These are phyloP conservation scores for Ophion ellenae DNA, from an alignment of 2,888 invertebrate species.

Conservation along the genomic window DNA sequence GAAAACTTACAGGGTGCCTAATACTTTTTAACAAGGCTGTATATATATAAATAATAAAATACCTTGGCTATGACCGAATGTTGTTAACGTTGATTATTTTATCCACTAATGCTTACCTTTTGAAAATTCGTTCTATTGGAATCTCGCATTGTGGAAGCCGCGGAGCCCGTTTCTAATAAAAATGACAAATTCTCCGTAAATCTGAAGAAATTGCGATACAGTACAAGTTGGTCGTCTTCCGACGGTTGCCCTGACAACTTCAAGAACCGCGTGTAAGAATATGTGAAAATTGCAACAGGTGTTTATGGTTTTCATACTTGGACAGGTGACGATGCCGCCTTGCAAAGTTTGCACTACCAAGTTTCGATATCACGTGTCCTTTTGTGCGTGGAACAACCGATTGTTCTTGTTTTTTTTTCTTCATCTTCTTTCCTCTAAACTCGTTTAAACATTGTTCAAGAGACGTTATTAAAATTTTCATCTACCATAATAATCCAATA, in stretches of 20 bases:
- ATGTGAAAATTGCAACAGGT: constrained; percentile 64
- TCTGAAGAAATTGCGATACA: too few species aligned
- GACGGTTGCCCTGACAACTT: constrained; percentile 49
- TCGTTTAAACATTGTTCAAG: neutral
- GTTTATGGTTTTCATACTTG: constrained; percentile 64
- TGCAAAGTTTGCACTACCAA: constrained; percentile 47
- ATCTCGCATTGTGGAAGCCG: too few species aligned
- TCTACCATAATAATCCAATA: too few species aligned
- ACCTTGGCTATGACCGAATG: constrained; percentile 62
- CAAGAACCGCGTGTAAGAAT: constrained; percentile 60
- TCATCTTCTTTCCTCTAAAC: neutral
- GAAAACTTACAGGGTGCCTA: too few species aligned
- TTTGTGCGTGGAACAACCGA: too few species aligned
- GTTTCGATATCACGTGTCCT: too few species aligned
- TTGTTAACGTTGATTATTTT: neutral
- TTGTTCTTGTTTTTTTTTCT: too few species aligned
- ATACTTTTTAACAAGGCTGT: too few species aligned
- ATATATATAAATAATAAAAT: constrained; percentile 69
- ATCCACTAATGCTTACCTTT: neutral
- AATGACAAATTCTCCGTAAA: neutral
- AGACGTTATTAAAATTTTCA: too few species aligned
- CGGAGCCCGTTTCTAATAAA: too few species aligned
- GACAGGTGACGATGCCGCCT: constrained; percentile 61
- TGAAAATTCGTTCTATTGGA: too few species aligned
- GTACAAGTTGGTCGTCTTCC: neutral